Evolutionary conservation across 2,113 vertebrate genomes (phyloP).

Genomic region (Garra rufa): DNA sequence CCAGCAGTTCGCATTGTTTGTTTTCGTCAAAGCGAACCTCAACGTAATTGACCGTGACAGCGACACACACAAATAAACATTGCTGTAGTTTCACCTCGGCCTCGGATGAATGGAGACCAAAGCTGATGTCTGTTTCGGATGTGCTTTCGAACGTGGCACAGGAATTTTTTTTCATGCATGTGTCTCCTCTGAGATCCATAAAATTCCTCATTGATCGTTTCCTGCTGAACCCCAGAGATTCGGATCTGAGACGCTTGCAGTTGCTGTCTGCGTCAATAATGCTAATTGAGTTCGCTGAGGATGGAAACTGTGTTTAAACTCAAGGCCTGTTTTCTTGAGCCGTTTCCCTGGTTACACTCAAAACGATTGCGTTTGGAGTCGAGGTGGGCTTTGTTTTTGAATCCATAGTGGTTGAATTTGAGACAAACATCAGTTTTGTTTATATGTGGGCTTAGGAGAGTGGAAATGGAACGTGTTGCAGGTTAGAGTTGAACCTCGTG

Average conservation of each 20-base stretch:
- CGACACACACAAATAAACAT: neutral
- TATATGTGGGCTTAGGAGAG: neutral
- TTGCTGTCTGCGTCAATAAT: constrained; percentile 48
- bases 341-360: neutral
- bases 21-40: neutral
- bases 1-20: constrained; percentile 12
- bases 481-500: neutral
- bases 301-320: neutral
- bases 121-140: neutral
- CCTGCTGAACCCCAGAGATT: neutral
- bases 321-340: neutral
- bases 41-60: neutral
- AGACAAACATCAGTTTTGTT: neutral
- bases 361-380: neutral
- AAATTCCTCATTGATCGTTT: constrained; percentile 21
- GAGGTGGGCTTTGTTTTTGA: neutral
- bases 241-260: neutral
- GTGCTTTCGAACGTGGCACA: neutral
- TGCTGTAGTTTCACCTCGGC: neutral
- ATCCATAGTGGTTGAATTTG: neutral
- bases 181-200: neutral
- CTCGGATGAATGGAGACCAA: neutral
- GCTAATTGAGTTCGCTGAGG: constrained; percentile 31
- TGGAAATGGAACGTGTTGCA: neutral
- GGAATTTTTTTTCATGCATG: neutral